These are phyloP conservation scores for Channa argus DNA, from an alignment of 2,113 vertebrate species.

Conservation along the genomic window DNA sequence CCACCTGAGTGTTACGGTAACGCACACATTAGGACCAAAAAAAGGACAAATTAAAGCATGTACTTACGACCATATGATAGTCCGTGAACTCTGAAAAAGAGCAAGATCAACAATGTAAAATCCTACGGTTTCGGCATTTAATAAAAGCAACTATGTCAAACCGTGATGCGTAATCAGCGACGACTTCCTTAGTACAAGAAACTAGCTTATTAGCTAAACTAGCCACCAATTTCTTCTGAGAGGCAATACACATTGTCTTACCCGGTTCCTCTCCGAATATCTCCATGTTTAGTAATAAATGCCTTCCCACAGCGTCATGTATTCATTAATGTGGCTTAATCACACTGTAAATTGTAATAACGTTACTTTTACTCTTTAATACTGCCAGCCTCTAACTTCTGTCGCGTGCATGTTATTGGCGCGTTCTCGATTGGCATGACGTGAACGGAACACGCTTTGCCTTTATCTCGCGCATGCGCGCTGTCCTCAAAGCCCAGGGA, in stretches of 20 bases:
- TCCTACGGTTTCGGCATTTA: accelerated
- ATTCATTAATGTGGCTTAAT: not conserved
- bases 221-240: conserved; percentile 14
- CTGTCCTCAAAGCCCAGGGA: accelerated
- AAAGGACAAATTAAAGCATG: accelerated
- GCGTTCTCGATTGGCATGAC: not conserved
- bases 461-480: conserved; percentile 37
- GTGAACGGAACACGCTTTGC: not conserved
- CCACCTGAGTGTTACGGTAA: too few relatives aligned
- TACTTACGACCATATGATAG: conserved; percentile 53
- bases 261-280: conserved; percentile 48
- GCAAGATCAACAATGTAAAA: not conserved
- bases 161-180: not conserved
- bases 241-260: conserved; percentile 15
- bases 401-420: not conserved
- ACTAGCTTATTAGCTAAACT: conserved; percentile 30
- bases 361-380: not conserved
- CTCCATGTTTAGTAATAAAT: conserved; percentile 31
- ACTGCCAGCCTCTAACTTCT: not conserved
- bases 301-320: not conserved
- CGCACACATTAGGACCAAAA: too few relatives aligned
- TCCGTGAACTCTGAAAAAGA: conserved; percentile 41
- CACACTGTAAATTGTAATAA: not conserved
- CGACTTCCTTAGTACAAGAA: not conserved
- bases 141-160: not conserved